Base-by-base conservation (phyloP, 2,113 vertebrate genomes). In the Panthera tigris region DNA sequence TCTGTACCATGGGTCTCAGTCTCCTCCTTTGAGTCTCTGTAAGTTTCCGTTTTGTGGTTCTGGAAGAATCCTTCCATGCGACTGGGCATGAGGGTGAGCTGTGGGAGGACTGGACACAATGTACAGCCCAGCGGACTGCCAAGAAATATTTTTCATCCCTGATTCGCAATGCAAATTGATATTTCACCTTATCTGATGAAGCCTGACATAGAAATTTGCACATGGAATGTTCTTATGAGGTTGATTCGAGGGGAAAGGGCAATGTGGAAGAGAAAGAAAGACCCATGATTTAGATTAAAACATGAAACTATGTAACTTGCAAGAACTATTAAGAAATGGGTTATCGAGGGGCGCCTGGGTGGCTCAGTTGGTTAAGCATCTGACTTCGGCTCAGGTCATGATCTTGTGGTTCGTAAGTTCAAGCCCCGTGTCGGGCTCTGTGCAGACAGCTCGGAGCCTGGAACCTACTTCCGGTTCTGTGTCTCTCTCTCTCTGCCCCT, bases 81-180 rank as follows among this genome's bases (percentile, higher is more conserved):
- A n/a, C 63, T 12, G 18, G 14, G 14, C 5, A 11, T 48, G 39
- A 23, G 14, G 0, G 9, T 16, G 66, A 27, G 31, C 9, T 10
- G 11, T 21, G 16, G 36, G 14, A 41, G 71, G 52, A 39, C 31
- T 27, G 36, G 48, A 29, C 7, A 8, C 27, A 21, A 36, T 2
- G 9, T 2, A 31, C 8, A 63, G 16, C 61, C 68, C 33, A 15
- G 16, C 11, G 27, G 16, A 50, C n/a, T 15, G 4, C 52, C 0
- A 1, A 29, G 69, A 71, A 68, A 79, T 79, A 5, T 4, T 65
- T 55, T 50, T 76, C 63, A 82, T 48, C 23, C 11, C 27, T 82
- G 57, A 68, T 50, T 87, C 66, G 61, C 76, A 41, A 27, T 36
- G 25, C 27, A 76, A 89, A 61, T n/a, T 10, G 50, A 48, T 74